A percentile compares a stretch with the other conserved stretches of the same genome.
These are phyloP conservation scores for Idris sp. DNA, from an alignment of 1,140 invertebrate species.

Conservation along the genomic window DNA sequence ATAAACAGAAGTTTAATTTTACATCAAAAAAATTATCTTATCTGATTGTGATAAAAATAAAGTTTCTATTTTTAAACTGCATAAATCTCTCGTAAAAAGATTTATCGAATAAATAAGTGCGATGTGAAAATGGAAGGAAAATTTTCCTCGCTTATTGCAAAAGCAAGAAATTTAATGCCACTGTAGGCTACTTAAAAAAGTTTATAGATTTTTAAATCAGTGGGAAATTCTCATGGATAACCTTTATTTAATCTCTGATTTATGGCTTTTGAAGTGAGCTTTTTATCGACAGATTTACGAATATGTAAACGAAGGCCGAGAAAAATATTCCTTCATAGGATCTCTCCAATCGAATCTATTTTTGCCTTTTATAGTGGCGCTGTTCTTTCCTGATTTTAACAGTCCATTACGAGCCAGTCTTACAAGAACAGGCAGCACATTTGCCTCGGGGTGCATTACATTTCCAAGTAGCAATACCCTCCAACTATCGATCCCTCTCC, in stretches of 20 bases:
- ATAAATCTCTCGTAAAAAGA: background rate
- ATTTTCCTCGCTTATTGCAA: background rate
- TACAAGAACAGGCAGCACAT: conserved; percentile 62
- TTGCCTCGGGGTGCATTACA: conserved; percentile 66
- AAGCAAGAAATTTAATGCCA: conserved; percentile 7
- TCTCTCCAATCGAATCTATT: conserved; percentile 44
- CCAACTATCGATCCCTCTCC: conserved; percentile 63
- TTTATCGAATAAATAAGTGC: conserved; percentile 15
- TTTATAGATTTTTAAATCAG: conserved; percentile 48
- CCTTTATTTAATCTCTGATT: conserved; percentile 49
- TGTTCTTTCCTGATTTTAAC: conserved; percentile 62
- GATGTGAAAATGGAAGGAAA: background rate
- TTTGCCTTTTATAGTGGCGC: conserved; percentile 47
- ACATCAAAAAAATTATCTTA: too few relatives aligned
- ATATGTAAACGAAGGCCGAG: conserved; percentile 37
- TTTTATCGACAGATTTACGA: conserved; percentile 47
- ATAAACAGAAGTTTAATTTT: too few relatives aligned
- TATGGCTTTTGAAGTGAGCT: conserved; percentile 15
- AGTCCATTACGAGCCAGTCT: conserved; percentile 53
- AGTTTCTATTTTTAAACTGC: background rate
- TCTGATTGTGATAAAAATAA: conserved; percentile 2
- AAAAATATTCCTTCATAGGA: conserved; percentile 31
- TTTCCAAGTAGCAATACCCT: conserved; percentile 66
- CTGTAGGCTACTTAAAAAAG: conserved; percentile 19
- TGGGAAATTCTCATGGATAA: conserved; percentile 30